Percentiles rank a stretch among this genome's conserved stretches.
Conservation (phyloP, 1,140 invertebrate genomes). For the Bombus difficillimus region DNA sequence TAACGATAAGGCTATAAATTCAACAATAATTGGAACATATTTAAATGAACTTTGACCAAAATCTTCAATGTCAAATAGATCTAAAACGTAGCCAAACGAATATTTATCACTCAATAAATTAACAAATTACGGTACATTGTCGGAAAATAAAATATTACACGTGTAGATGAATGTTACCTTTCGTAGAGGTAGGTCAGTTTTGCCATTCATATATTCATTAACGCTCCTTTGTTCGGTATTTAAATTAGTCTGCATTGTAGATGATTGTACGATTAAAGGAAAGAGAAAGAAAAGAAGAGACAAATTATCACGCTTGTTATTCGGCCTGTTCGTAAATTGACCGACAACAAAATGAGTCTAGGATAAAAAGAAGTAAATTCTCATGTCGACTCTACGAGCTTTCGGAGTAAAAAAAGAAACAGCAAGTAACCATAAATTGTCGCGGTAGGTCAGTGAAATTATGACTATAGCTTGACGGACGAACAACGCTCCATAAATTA, state of each 20-base stretch:
- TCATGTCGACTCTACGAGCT: background rate
- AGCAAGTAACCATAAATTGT: slow-evolving; percentile 16
- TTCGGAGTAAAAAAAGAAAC: background rate
- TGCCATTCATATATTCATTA: slow-evolving; percentile 12
- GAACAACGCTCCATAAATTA: background rate
- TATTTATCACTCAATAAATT: background rate
- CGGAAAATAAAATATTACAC: background rate
- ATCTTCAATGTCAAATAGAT: background rate
- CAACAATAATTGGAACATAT: background rate
- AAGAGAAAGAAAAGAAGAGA: background rate
- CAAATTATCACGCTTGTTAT: slow-evolving; percentile 18
- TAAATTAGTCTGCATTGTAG: slow-evolving; percentile 20
- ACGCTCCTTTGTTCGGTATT: slow-evolving; percentile 24
- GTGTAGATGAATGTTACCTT: background rate
- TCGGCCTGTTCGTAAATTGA: slow-evolving; percentile 35
- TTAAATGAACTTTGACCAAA: background rate
- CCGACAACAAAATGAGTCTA: background rate
- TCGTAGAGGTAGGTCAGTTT: background rate
- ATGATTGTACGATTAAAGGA: background rate
- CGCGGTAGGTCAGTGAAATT: background rate
- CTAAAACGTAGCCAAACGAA: too few relatives aligned
- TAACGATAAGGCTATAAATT: background rate
- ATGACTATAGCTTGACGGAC: background rate
- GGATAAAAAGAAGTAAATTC: slow-evolving; percentile 30
- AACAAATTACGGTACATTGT: background rate